These are phyloP conservation scores for Pygoscelis adeliae DNA, from an alignment of 2,113 vertebrate species.

Conservation along the genomic window DNA sequence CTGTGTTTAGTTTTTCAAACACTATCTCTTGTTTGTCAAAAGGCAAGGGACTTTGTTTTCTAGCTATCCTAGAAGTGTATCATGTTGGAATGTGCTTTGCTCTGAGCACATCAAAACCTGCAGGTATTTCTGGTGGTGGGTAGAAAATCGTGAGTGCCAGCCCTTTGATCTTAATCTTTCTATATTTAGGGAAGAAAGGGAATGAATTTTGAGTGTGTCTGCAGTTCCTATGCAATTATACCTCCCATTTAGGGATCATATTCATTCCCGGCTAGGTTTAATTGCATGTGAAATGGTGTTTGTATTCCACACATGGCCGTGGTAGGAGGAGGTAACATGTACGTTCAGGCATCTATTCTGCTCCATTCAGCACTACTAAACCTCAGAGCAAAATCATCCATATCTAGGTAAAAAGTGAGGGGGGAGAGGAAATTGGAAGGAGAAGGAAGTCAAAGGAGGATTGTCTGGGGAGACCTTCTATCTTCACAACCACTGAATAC, in stretches of 20 bases:
- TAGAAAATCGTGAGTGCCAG: not conserved
- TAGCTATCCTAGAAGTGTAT: not conserved
- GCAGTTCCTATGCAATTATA: not conserved
- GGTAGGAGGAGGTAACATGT: not conserved
- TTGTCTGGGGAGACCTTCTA: not conserved
- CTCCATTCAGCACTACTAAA: not conserved
- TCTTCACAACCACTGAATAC: not conserved
- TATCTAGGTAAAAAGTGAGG: not conserved
- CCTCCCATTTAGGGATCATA: not conserved
- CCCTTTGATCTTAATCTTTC: not conserved
- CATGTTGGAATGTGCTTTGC: not conserved
- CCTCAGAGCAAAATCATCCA: not conserved
- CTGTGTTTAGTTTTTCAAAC: not conserved
- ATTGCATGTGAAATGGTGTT: not conserved
- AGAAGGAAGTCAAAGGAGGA: not conserved
- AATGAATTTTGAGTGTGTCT: not conserved
- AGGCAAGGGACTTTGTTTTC: not conserved
- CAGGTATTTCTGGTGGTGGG: not conserved
- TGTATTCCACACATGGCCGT: not conserved
- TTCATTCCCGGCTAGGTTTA: not conserved
- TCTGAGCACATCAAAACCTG: not conserved
- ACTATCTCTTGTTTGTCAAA: not conserved
- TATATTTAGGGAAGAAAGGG: not conserved
- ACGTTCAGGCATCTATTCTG: not conserved
- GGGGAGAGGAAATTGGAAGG: not conserved